Evolutionary conservation across 1,140 invertebrate species (phyloP).

Genomic region (Scaptodrosophila lebanonensis): DNA sequence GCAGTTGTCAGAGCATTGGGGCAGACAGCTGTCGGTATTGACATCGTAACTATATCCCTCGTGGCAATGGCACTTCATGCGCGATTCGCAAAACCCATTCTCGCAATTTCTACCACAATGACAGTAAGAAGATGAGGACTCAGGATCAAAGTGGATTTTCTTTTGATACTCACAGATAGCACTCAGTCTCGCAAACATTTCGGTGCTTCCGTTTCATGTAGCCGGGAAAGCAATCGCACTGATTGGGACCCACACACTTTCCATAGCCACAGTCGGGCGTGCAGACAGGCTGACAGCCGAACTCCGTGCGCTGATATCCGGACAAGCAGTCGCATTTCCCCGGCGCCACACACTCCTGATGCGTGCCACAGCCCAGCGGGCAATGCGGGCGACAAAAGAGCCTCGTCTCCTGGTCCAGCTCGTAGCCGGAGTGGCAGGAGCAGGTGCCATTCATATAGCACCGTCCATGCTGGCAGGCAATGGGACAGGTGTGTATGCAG

Average conservation of each 20-base stretch:
- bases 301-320: slow-evolving; percentile 78
- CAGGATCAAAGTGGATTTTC: too few species aligned
- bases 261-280: slow-evolving; percentile 80
- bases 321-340: slow-evolving; percentile 80
- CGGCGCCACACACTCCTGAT: slow-evolving; percentile 79
- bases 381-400: slow-evolving; percentile 79
- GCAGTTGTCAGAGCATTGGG: slow-evolving; percentile 64
- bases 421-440: slow-evolving; percentile 81
- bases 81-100: slow-evolving; percentile 80
- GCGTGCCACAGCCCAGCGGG: slow-evolving; percentile 42
- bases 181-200: slow-evolving; percentile 71
- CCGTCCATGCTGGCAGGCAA: slow-evolving; percentile 75
- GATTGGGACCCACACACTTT: slow-evolving; percentile 80
- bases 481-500: slow-evolving; percentile 70
- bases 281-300: slow-evolving; percentile 71
- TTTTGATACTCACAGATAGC: slow-evolving; percentile 65
- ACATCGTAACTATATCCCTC: slow-evolving; percentile 79
- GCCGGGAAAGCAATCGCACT: slow-evolving; percentile 80
- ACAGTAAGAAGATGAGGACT: not conserved
- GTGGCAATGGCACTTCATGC: slow-evolving; percentile 80
- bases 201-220: slow-evolving; percentile 56
- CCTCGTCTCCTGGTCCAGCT: slow-evolving; percentile 77
- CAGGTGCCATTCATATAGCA: slow-evolving; percentile 78
- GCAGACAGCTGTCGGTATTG: slow-evolving; percentile 66
- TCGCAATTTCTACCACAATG: slow-evolving; percentile 77